These are phyloP conservation scores for Larimichthys polyactis DNA, from an alignment of 2,113 vertebrate species.

Conservation along the genomic window DNA sequence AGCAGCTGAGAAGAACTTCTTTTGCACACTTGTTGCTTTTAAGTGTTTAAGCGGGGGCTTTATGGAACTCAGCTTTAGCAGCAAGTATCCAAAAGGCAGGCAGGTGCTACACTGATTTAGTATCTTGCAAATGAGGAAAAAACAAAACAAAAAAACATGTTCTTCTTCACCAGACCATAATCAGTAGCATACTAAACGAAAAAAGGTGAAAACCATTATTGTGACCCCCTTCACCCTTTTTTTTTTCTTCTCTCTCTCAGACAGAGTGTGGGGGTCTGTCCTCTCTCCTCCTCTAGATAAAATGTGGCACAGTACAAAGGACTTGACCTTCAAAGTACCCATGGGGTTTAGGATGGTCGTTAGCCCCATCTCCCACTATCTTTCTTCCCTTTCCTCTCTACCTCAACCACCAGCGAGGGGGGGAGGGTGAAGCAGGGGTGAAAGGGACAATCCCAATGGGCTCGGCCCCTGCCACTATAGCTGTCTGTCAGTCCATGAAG, in stretches of 20 bases:
- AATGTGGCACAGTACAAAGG: slow-evolving; percentile 29
- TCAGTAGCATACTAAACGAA: slow-evolving; percentile 14
- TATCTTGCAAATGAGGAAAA: neutral
- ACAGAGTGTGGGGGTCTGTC: neutral
- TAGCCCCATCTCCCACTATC: slow-evolving; percentile 33
- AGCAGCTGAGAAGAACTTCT: neutral
- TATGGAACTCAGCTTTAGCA: neutral
- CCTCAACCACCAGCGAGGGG: slow-evolving; percentile 17
- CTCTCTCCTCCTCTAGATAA: slow-evolving; percentile 13
- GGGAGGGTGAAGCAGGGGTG: neutral
- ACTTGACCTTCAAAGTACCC: slow-evolving; percentile 62
- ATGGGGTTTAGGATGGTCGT: slow-evolving; percentile 30
- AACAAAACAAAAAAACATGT: too few species aligned
- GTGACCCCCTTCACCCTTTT: neutral
- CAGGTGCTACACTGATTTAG: neutral
- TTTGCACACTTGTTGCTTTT: neutral
- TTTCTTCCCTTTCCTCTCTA: slow-evolving; percentile 9
- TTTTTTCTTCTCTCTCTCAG: neutral
- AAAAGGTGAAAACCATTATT: slow-evolving; percentile 48
- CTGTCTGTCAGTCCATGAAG: slow-evolving; percentile 68
- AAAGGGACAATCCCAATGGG: slow-evolving; percentile 53
- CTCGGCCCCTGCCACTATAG: slow-evolving; percentile 45
- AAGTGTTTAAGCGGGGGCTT: neutral
- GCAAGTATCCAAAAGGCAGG: neutral
- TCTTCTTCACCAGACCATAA: neutral